Percentiles rank a stretch among this genome's conserved stretches.
Conservation (phyloP, 2,797 vertebrate species). For the Smutsia temminckii region DNA sequence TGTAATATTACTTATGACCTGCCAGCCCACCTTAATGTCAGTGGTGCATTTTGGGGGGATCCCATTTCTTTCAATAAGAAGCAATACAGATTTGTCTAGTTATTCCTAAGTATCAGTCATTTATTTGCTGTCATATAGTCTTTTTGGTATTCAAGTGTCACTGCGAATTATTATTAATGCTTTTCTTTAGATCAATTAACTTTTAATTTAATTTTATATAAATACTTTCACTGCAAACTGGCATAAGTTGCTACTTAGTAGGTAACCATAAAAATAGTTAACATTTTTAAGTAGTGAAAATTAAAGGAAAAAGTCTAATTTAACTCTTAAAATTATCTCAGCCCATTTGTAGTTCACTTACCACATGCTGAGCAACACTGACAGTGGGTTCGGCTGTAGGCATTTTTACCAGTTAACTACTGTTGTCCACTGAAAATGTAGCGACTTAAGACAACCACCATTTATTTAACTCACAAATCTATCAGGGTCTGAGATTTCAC, state of each 20-base stretch:
- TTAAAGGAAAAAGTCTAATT: neutral
- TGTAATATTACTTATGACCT: neutral
- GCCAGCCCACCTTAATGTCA: neutral
- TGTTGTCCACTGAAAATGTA: neutral
- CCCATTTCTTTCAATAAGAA: neutral
- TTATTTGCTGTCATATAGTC: neutral
- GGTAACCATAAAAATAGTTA: neutral
- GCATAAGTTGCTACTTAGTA: neutral
- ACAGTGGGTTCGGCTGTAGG: neutral
- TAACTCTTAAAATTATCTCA: neutral
- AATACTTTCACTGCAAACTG: neutral
- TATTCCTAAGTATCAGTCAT: neutral
- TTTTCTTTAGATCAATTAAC: neutral
- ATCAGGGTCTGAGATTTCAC: neutral
- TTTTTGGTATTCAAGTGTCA: neutral
- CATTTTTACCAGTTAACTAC: neutral
- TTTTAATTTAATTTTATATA: conserved; percentile 2
- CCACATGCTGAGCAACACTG: neutral
- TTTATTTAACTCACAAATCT: neutral
- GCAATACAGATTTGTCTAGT: neutral
- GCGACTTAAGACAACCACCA: neutral
- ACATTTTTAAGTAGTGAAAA: neutral
- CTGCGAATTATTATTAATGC: neutral
- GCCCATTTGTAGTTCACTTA: neutral
- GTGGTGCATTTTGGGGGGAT: neutral